Percentiles rank a stretch among this genome's conserved stretches.
phyloP scores from a whole-genome alignment of 2,113 vertebrate genomes.

The Chlamydotis undulata region DNA sequence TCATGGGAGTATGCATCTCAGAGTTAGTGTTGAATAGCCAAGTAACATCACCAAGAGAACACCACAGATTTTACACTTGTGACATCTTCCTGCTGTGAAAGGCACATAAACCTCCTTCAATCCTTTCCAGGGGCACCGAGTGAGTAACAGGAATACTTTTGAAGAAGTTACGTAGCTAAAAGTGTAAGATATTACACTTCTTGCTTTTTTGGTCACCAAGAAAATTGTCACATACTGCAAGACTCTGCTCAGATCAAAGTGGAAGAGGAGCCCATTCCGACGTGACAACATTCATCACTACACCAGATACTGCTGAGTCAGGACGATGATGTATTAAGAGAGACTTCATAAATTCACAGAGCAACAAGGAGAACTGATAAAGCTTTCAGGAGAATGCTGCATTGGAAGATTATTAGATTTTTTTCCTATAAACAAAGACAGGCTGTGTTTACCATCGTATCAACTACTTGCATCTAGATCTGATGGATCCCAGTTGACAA shows the following conservation, averaged over 20 bases:
- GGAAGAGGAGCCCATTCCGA: not conserved
- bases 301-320: not conserved
- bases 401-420: not conserved
- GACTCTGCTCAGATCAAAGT: not conserved
- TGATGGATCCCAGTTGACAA: not conserved
- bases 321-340: not conserved
- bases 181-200: not conserved
- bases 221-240: not conserved
- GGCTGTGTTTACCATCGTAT: not conserved
- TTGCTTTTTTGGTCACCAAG: not conserved
- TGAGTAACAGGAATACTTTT: not conserved
- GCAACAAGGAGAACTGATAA: not conserved
- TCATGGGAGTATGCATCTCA: not conserved
- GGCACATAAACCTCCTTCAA: not conserved
- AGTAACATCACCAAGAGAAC: not conserved
- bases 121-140: not conserved
- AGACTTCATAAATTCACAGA: not conserved
- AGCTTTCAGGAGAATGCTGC: not conserved
- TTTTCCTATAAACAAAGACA: not conserved
- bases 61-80: not conserved
- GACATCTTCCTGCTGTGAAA: not conserved
- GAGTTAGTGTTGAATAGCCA: not conserved
- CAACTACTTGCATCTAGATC: not conserved
- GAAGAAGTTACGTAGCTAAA: not conserved
- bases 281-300: not conserved